Evolutionary conservation across 2,888 invertebrate genomes (phyloP), one percentile per base, ranked within the genome.

Genomic region (Torymus aiolomorphi): DNA sequence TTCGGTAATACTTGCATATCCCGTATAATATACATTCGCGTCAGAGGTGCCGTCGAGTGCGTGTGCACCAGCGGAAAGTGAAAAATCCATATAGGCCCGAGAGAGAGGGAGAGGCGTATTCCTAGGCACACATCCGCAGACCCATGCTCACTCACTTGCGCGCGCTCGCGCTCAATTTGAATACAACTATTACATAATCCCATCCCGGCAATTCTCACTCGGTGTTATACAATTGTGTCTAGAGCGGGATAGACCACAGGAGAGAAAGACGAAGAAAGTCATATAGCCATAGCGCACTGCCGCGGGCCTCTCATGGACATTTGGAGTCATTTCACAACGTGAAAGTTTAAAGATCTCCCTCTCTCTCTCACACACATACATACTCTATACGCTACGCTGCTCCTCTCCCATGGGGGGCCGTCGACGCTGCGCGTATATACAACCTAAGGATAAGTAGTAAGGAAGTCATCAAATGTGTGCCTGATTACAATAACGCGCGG

Each of bases 281-380:
- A 42, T 42, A 42, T 42, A 42, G 42, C 16, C 14, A 12, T 4
- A 14, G 54, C 18, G 31, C 4, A 13, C 59, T 51, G 61, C 14
- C 18, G 20, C 24, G 61, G 13, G 67, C 16, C 31, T 65, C 52
- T 72, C 78, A 72, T 78, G 81, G 78, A 81, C 75, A 76, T 78
- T 75, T 63, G 62, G 57, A 51, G 66, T 78, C 66, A 67, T 81
- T 81, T 76, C 81, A 72, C 76, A 81, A 81, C 65, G 81, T 78
- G 81, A 81, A 81, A 81, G 81, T 81, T 81, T 78, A 72, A 76
- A 80, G 56, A 72, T 76, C 72, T 76, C 76, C 66, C 56, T 67
- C 20, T 56, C 18, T 63, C 20, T 69, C 24, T 67, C 42, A 8
- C 31, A 5, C 31, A 5, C 31, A 2, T n/a, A n/a, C n/a, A n/a